A percentile compares a stretch with the other conserved stretches of the same genome.
Evolutionary conservation across 2,888 invertebrate genomes (phyloP).

Genomic region (Furcula furcula): DNA sequence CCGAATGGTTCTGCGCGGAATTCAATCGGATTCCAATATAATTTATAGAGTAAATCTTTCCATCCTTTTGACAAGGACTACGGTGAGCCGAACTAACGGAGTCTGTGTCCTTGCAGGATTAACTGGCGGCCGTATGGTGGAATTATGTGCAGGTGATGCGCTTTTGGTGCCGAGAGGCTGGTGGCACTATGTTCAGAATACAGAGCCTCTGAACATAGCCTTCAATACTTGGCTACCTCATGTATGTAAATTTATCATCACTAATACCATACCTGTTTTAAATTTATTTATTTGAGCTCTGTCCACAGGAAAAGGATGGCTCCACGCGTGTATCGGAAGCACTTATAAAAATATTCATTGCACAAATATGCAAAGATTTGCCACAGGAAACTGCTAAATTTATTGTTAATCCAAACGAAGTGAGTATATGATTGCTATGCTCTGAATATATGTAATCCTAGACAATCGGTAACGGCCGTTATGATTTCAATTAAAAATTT

Average conservation of each 20-base stretch:
- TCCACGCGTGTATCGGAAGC: constrained; percentile 82
- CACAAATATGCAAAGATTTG: constrained; percentile 81
- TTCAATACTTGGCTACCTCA: constrained; percentile 88
- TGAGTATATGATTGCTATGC: constrained; percentile 43
- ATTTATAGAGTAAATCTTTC: no score
- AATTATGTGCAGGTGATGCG: constrained; percentile 91
- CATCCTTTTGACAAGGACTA: no score
- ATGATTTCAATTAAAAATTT: no score
- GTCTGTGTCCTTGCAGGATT: constrained; percentile 49
- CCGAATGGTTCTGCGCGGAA: no score
- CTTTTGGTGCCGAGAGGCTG: constrained; percentile 94
- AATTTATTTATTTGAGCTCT: constrained; percentile 3
- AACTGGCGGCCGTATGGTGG: constrained; percentile 78
- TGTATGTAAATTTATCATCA: constrained; percentile 59
- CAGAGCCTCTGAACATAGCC: constrained; percentile 84
- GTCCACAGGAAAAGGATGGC: constrained; percentile 72
- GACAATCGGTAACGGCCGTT: no score
- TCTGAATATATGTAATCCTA: no score
- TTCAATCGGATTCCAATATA: no score
- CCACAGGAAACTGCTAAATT: constrained; percentile 66
- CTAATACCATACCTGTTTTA: no score
- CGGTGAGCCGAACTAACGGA: no score
- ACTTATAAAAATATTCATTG: constrained; percentile 84
- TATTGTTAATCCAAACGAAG: constrained; percentile 87
- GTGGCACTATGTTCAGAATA: constrained; percentile 98